Conservation (phyloP, 1,140 invertebrate genomes). For the Aphis gossypii region DNA sequence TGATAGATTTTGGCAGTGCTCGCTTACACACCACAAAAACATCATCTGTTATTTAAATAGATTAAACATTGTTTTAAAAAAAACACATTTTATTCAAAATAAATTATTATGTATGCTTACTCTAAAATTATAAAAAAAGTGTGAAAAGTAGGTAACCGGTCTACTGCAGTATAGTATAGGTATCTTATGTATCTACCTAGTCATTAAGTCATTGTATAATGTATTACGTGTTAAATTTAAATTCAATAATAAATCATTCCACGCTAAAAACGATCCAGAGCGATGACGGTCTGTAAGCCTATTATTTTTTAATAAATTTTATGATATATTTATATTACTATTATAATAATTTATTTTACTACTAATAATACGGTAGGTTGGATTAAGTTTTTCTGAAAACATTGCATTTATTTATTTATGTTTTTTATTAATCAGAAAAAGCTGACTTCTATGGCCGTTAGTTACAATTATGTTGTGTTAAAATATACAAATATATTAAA, state of each 20-base stretch:
- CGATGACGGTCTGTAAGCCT: too few relatives aligned
- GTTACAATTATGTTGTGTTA: too few relatives aligned
- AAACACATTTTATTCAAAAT: neutral
- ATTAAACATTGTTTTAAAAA: neutral
- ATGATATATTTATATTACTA: too few relatives aligned
- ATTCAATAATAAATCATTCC: neutral
- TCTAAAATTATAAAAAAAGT: neutral
- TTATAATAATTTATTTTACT: neutral
- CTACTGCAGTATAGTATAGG: neutral
- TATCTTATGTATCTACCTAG: neutral
- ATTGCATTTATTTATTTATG: too few relatives aligned
- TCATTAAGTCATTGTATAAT: neutral
- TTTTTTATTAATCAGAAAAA: too few relatives aligned
- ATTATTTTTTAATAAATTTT: too few relatives aligned
- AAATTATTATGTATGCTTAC: neutral
- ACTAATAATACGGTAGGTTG: neutral
- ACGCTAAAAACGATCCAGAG: neutral
- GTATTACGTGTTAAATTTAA: neutral
- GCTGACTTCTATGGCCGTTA: too few relatives aligned
- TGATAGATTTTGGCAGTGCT: too few relatives aligned
- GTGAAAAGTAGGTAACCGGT: neutral
- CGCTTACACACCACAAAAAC: too few relatives aligned
- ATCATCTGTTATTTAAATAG: too few relatives aligned
- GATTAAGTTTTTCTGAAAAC: too few relatives aligned
- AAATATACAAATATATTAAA: too few relatives aligned